Base-by-base conservation (phyloP, 2,888 invertebrate genomes). In the Octodonta nipae region DNA sequence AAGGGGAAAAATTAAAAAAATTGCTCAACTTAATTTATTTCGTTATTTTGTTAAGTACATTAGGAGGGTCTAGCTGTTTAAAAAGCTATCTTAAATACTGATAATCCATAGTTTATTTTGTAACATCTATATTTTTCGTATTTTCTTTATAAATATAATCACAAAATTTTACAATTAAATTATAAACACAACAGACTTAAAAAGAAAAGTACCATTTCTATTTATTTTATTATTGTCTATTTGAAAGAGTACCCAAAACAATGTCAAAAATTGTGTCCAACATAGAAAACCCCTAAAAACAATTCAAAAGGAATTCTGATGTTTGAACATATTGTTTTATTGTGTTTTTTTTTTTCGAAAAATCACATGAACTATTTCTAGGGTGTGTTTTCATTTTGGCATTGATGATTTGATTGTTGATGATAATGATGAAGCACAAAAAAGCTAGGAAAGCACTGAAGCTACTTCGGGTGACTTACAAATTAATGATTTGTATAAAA, bases 51-150 rank as follows among this genome's bases (percentile, higher is more conserved):
- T 47, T 57, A 55, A 55, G 49, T 59, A 60, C 60, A 61, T 58
- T 60, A 61, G 61, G 60, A 60, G 58, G 61, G 57, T 58, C 60
- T 61, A 61, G 60, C 61, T 59, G 55, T 58, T 60, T 55, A 54
- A 61, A 55, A 61, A 62, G 61, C 61, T 61, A 61, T 60, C 54
- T 55, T 61, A 60, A 62, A 62, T 62, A 62, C 62, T 62, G 62
- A 62, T 61, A 62, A 58, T 60, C 58, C 55, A 56, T 58, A 54
- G 54, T 54, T 55, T 55, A 54, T 51, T 51, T 56, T 22, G 54
- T 51, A 55, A 56, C 56, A 57, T 56, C 54, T 54, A 57, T 56
- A 46, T 47, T 37, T 39, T 42, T 40, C 35, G 41, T 44, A 47
- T 46, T 42, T 42, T 35, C 12, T 40, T 32, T 33, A 33, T 22